Base-by-base conservation (phyloP, 2,888 invertebrate species). In the Stegophylla sp. region DNA sequence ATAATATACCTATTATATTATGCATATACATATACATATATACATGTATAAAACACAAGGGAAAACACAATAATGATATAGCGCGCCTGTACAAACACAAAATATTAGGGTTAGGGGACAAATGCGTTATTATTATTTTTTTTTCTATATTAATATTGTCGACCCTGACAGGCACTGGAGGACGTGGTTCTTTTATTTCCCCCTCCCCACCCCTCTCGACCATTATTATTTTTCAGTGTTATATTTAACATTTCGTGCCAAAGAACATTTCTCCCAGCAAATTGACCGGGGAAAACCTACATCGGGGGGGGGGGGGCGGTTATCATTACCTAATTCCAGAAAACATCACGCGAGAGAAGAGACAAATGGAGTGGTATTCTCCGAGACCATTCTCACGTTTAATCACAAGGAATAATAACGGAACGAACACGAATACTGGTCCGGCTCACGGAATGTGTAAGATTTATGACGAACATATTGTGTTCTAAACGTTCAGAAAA, bases 311-410 rank as follows among this genome's bases (percentile, higher is more conserved):
- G n/a, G n/a, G n/a, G n/a, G n/a, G 34, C 23, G 51, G 56, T 69
- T 69, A 77, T 77, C 77, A 61, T 69, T 77, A 59, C 15, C 23
- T 41, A 56, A 76, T 56, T 53, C 53, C 10, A 48, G 34, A 71
- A n/a, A 79, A 61, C 59, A 77, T 77, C 79, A 69, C 79, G 79
- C 79, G 41, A 71, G 79, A 79, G 79, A 79, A 67, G 59, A 77
- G 67, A 77, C 59, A 69, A 69, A 77, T 59, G 67, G 67, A 77
- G 69, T 61, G 28, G 59, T 59, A 59, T 67, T 77, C 77, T 12
- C n/a, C 61, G 79, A 67, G 77, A 77, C 79, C 79, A 41, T 79
- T 71, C 71, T 61, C 79, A 79, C 79, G 51, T 79, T 79, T 79
- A 79, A 79, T 79, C 79, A 79, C 48, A 34, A 41, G 34, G 48